A percentile compares a stretch with the other conserved stretches of the same genome.
phyloP scores from a whole-genome alignment of 35 echinoderm and acorn worm species.

The Patiria miniata region DNA sequence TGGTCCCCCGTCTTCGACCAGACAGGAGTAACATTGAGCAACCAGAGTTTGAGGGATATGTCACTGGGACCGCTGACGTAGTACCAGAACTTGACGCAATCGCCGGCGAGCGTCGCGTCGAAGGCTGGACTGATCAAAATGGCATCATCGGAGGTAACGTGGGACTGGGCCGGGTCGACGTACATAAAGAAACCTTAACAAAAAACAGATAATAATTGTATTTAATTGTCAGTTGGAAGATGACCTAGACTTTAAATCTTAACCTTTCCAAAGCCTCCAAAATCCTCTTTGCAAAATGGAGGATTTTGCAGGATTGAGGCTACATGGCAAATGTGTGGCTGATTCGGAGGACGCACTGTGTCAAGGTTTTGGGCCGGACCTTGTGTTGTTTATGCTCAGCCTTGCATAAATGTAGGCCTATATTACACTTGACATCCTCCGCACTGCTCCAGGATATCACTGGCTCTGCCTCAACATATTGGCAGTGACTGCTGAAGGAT shows the following conservation, averaged over 20 bases:
- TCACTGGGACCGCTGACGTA: constrained; percentile 11
- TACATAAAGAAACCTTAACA: constrained; percentile 42
- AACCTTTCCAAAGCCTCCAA: background rate
- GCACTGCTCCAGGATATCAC: too few relatives aligned
- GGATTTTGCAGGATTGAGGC: too few relatives aligned
- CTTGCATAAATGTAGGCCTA: too few relatives aligned
- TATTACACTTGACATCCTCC: too few relatives aligned
- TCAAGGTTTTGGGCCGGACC: too few relatives aligned
- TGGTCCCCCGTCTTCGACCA: constrained; percentile 38
- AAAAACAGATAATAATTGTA: too few relatives aligned
- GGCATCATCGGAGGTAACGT: background rate
- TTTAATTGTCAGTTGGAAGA: background rate
- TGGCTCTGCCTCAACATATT: too few relatives aligned
- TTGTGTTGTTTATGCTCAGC: too few relatives aligned
- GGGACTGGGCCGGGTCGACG: background rate
- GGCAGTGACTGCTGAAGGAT: too few relatives aligned
- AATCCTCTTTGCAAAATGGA: too few relatives aligned
- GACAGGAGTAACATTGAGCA: background rate
- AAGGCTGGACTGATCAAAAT: constrained; percentile 39
- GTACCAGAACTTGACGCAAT: constrained; percentile 67
- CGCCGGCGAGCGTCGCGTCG: constrained; percentile 23
- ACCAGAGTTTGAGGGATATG: background rate
- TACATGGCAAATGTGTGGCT: too few relatives aligned
- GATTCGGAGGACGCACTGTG: too few relatives aligned
- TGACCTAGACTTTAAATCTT: background rate